phyloP scores from a whole-genome alignment of 2,797 vertebrate genomes.

The Macrochelys suwanniensis region DNA sequence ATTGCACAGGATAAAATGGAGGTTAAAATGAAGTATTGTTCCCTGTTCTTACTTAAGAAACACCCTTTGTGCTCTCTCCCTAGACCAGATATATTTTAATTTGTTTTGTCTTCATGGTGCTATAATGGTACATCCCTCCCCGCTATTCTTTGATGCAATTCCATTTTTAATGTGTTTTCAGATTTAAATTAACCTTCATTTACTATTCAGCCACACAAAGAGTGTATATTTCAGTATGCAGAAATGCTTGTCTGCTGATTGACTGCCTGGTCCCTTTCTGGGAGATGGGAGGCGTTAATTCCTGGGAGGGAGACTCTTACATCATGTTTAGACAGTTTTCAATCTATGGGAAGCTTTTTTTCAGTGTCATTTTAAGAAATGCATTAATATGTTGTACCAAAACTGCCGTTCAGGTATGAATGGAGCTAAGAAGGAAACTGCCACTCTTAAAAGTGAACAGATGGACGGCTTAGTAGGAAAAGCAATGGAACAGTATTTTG shows the following conservation, averaged over 20 bases:
- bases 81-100: slow-evolving; percentile 25
- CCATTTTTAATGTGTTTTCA: slow-evolving; percentile 32
- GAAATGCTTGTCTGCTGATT: not conserved
- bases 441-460: not conserved
- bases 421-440: not conserved
- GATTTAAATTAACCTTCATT: slow-evolving; percentile 53
- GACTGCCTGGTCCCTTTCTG: not conserved
- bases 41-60: slow-evolving; percentile 17
- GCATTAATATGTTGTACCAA: not conserved
- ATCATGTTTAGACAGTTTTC: slow-evolving; percentile 32
- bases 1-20: not conserved
- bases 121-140: not conserved
- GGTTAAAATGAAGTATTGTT: slow-evolving; percentile 6
- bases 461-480: not conserved
- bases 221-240: not conserved
- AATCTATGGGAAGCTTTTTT: not conserved
- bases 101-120: slow-evolving; percentile 26
- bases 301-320: slow-evolving; percentile 5
- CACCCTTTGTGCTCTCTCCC: not conserved
- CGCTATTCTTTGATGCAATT: not conserved
- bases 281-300: slow-evolving; percentile 1
- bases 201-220: slow-evolving; percentile 17
- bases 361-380: not conserved
- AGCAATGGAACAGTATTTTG: not conserved
- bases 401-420: not conserved